phyloP scores from a whole-genome alignment of 2,113 vertebrate species.

The Pseudorasbora parva region DNA sequence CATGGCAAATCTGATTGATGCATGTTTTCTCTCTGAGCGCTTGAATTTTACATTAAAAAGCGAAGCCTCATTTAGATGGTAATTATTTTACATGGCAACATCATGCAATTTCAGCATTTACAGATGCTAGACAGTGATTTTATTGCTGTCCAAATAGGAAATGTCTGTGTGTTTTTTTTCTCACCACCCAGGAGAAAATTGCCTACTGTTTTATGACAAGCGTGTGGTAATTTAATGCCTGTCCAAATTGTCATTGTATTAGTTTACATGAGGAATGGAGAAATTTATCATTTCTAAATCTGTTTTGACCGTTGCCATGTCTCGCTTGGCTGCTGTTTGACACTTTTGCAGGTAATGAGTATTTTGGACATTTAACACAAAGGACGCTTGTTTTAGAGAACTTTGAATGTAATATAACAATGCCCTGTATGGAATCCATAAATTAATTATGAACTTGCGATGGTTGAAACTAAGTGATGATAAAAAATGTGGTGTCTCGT shows the following conservation, averaged over 20 bases:
- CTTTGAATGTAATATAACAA: neutral
- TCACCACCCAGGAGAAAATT: neutral
- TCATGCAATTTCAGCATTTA: neutral
- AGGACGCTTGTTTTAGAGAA: neutral
- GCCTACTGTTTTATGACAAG: slow-evolving; percentile 11
- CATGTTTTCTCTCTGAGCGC: neutral
- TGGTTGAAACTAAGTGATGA: neutral
- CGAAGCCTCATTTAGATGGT: neutral
- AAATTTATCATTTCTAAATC: neutral
- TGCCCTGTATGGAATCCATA: neutral
- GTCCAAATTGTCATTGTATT: neutral
- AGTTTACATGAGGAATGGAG: neutral
- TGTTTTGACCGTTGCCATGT: neutral
- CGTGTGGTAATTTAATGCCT: neutral
- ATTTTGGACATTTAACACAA: slow-evolving; percentile 12
- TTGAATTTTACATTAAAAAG: neutral
- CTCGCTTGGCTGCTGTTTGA: neutral
- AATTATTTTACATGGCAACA: neutral
- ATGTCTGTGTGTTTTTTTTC: neutral
- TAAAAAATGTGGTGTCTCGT: neutral
- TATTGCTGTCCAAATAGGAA: neutral
- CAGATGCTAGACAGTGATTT: slow-evolving; percentile 35
- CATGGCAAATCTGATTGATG: neutral
- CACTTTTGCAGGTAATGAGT: neutral
- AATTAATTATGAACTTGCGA: neutral